Evolutionary conservation across 2,113 vertebrate genomes (phyloP), one percentile per base, ranked within the genome.

Genomic region (Psammodynastes pulverulentus): DNA sequence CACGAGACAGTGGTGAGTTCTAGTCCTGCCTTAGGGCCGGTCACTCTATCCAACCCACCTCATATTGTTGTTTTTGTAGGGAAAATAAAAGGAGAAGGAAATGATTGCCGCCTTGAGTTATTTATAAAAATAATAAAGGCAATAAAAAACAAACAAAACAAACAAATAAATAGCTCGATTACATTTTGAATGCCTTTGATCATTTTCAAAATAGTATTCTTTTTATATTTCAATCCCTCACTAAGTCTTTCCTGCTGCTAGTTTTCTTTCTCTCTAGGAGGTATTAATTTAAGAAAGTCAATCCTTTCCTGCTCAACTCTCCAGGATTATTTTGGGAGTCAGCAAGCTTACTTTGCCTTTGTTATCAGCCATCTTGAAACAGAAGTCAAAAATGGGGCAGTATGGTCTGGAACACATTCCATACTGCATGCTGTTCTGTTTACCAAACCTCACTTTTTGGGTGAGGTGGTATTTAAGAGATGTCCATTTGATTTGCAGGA

Each of bases 401-500:
- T 4, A 39, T 34, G 12, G 72, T 43, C 46, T 51, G 49, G 43
- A 84, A 79, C 9, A n/a, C 19, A 23, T 12, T 85, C 53, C 15
- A 2, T 43, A 23, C 84, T 39, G 21, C 43, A 46, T 56, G 17
- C 10, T 19, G 85, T 21, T 46, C 1, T 86, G 46, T 49, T 49
- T 49, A 49, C 5, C 46, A 86, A 49, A 86, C 34, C 5, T 48
- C 24, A 48, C 1, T 46, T 53, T 53, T 87, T 51, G 29, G 5
- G 24, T 45, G 4, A 92, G 29, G 2, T 49, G 39, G 26, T 58
- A 23, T 39, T 93, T 0, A 49, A 93, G 97, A 95, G 96, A 91
- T 96, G 92, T 96, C 72, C 94, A 0, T 97, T 97, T 94, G 13
- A 92, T 91, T 97, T 96, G 91, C 96, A 99, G 99, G 99, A 0